phyloP scores from a whole-genome alignment of 2,888 invertebrate genomes.

The Tenthredo mesomela region DNA sequence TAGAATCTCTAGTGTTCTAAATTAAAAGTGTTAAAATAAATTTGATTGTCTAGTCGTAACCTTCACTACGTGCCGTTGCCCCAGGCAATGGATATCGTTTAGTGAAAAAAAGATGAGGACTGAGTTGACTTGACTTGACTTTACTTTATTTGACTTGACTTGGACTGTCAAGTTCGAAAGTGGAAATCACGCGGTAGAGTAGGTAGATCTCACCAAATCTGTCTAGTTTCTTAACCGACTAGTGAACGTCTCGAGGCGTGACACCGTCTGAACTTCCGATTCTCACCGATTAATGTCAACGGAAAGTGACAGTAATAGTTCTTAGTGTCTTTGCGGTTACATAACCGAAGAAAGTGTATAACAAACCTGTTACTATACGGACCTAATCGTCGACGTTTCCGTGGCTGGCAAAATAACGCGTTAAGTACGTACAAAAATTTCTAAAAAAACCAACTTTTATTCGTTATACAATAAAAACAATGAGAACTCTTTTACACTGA shows the following conservation, averaged over 20 bases:
- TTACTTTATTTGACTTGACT: conserved; percentile 20
- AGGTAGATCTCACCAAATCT: conserved; percentile 8
- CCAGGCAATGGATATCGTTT: conserved; percentile 68
- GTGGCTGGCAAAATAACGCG: background rate
- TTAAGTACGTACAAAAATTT: conserved; percentile 20
- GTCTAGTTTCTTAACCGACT: conserved; percentile 55
- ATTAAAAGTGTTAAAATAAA: conserved; percentile 22
- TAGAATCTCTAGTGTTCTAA: background rate
- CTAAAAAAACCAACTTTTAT: background rate
- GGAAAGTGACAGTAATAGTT: conserved; percentile 62
- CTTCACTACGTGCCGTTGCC: conserved; percentile 70
- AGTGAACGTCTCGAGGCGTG: conserved; percentile 60
- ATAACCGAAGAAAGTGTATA: conserved; percentile 68
- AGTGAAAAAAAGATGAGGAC: conserved; percentile 61
- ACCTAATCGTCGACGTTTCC: conserved; percentile 14
- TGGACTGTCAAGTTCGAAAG: conserved; percentile 40
- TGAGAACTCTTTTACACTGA: conserved; percentile 16
- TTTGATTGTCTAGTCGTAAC: background rate
- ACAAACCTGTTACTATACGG: conserved; percentile 64
- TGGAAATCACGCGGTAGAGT: conserved; percentile 10
- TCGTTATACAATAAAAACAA: background rate
- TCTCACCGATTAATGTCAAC: conserved; percentile 53
- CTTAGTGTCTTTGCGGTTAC: conserved; percentile 67
- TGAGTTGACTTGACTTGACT: conserved; percentile 49
- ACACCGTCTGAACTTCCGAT: conserved; percentile 60